Percentiles rank a stretch among this genome's conserved stretches.
Conservation (phyloP, 92 coral and sea anemone genomes). For the Phymanthus crucifer region DNA sequence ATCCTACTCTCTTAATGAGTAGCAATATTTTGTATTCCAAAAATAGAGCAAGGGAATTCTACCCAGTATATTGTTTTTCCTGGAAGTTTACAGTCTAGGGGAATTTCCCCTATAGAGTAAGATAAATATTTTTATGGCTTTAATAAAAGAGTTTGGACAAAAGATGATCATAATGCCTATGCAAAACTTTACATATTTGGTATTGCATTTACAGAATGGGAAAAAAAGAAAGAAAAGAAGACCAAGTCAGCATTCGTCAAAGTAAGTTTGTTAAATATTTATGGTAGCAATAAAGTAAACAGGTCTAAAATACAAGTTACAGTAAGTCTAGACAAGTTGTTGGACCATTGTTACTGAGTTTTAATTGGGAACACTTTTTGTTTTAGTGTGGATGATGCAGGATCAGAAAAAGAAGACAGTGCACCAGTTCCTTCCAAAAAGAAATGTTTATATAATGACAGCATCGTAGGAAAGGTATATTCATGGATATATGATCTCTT, state of each 20-base stretch:
- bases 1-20: not conserved
- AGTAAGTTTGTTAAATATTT: slow-evolving; percentile 23
- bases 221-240: slow-evolving; percentile 91
- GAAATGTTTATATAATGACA: slow-evolving; percentile 83
- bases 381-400: slow-evolving; percentile 59
- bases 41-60: not conserved
- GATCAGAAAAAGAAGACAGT: slow-evolving; percentile 76
- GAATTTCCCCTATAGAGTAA: not conserved
- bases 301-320: no score
- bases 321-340: no score
- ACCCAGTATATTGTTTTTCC: not conserved
- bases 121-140: not conserved
- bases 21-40: not conserved
- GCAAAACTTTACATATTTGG: not conserved
- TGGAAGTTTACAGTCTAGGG: not conserved
- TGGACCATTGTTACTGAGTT: not conserved
- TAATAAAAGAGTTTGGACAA: not conserved
- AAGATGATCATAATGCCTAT: not conserved
- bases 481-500: not conserved
- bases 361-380: not conserved
- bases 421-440: slow-evolving; percentile 66
- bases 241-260: slow-evolving; percentile 53
- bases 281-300: no score
- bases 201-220: slow-evolving; percentile 64
- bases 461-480: slow-evolving; percentile 85